These are phyloP conservation scores for Eledone cirrhosa DNA, from an alignment of 2,888 invertebrate species.

Conservation along the genomic window DNA sequence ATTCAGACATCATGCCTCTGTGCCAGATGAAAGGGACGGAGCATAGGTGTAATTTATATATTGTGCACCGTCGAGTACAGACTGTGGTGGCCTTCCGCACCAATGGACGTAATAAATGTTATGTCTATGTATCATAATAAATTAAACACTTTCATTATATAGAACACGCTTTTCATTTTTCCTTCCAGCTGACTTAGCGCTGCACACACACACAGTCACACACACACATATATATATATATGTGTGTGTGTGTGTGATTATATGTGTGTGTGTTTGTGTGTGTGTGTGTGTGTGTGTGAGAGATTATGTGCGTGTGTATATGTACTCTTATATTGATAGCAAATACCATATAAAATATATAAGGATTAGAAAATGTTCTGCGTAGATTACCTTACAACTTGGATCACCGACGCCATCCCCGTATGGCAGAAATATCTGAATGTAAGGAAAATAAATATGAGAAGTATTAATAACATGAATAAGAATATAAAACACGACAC, in stretches of 20 bases:
- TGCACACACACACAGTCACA: background rate
- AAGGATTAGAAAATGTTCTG: background rate
- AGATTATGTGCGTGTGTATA: background rate
- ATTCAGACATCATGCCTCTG: no score
- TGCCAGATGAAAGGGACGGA: no score
- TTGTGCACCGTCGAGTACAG: no score
- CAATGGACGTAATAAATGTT: no score
- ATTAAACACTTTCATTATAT: no score
- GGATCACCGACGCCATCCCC: conserved; percentile 10
- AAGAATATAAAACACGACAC: no score
- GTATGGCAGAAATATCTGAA: conserved; percentile 6
- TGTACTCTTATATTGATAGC: background rate
- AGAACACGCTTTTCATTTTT: no score
- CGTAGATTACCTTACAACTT: background rate
- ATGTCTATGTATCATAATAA: no score
- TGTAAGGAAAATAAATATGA: background rate
- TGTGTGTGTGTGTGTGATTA: background rate
- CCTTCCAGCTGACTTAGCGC: no score
- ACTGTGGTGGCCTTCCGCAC: no score
- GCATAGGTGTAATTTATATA: no score
- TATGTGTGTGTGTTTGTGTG: background rate
- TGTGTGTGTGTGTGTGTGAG: background rate
- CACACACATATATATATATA: background rate
- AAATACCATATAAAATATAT: background rate
- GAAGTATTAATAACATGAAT: no score